Evolutionary conservation across 2,797 vertebrate species (phyloP), one percentile per base, ranked within the genome.

Genomic region (Lepus townsendii): DNA sequence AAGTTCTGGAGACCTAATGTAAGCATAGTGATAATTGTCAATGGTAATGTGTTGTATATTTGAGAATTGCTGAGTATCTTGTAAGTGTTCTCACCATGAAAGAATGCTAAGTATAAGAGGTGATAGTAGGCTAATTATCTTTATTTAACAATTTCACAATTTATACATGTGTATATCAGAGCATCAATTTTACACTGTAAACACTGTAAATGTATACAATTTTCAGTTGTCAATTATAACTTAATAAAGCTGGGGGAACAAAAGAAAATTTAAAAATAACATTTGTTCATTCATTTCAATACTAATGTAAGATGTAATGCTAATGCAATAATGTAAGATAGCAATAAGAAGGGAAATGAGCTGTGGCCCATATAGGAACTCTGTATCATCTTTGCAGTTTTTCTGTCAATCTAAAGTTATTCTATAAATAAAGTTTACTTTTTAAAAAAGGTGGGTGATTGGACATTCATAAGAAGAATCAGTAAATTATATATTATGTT

Each of bases 401-500:
- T 85, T 91, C 77, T 42, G 7, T 62, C 88, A 90, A n/a, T 73
- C 42, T 85, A 17, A 63, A 76, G 76, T 68, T 75, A 9, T 83
- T 79, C 20, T 68, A 80, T 87, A 93, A 91, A 27, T 47, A 63
- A 62, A 50, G 9, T 66, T 60, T 66, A 68, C 68, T 19, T 27
- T 54, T 65, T 7, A 11, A 47, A 54, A 88, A 69, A 66, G 24
- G 20, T 54, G 26, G 14, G 54, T 65, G 42, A 66, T 42, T 93
- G 32, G 30, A 62, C 27, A 11, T 68, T 95, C 30, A 63, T 19
- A 79, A 66, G n/a, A 90, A 86, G 93, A 86, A 68, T 68, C 30
- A 80, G 8, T 47, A 47, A 47, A 47, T 8, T 47, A 47, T 47
- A 47, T 47, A 47, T 47, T 47, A 47, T 47, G 42, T 47, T 47